phyloP scores from a whole-genome alignment of 2,888 invertebrate species.

The Bombylius major region DNA sequence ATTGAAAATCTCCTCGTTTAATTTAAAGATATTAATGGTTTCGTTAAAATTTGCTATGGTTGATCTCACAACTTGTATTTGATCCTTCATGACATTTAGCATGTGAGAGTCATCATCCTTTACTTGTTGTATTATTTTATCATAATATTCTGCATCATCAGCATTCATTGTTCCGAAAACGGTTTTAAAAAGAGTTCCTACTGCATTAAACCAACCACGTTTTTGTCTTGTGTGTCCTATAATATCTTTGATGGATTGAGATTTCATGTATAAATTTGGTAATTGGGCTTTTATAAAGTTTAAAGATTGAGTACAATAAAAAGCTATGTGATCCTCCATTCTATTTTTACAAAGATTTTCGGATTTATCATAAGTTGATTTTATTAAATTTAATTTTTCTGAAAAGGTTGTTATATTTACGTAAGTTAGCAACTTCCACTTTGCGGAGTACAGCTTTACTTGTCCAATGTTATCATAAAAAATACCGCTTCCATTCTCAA shows the following conservation, averaged over 20 bases:
- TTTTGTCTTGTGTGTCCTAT: neutral
- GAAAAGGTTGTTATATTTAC: neutral
- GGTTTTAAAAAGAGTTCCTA: conserved; percentile 5
- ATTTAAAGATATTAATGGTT: conserved; percentile 10
- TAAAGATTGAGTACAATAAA: conserved; percentile 1
- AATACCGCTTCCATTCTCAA: conserved; percentile 7
- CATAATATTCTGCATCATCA: conserved; percentile 11
- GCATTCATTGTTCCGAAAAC: conserved; percentile 6
- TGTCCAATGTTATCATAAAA: conserved; percentile 9
- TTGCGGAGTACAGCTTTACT: conserved; percentile 4
- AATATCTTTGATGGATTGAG: neutral
- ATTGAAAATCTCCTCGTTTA: conserved; percentile 14
- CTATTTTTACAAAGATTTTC: neutral
- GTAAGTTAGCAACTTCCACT: conserved; percentile 4
- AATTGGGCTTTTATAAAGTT: conserved; percentile 2
- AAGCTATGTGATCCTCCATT: neutral
- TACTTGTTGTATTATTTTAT: conserved; percentile 13
- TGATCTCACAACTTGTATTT: conserved; percentile 13
- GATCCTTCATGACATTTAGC: conserved; percentile 12
- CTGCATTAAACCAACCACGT: conserved; percentile 1
- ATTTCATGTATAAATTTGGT: conserved; percentile 1
- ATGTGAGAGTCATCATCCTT: conserved; percentile 11
- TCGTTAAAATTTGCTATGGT: conserved; percentile 15
- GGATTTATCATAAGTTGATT: neutral
- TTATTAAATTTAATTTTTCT: neutral